Evolutionary conservation across 2,888 invertebrate species (phyloP).

Genomic region (Odontothrips loti): DNA sequence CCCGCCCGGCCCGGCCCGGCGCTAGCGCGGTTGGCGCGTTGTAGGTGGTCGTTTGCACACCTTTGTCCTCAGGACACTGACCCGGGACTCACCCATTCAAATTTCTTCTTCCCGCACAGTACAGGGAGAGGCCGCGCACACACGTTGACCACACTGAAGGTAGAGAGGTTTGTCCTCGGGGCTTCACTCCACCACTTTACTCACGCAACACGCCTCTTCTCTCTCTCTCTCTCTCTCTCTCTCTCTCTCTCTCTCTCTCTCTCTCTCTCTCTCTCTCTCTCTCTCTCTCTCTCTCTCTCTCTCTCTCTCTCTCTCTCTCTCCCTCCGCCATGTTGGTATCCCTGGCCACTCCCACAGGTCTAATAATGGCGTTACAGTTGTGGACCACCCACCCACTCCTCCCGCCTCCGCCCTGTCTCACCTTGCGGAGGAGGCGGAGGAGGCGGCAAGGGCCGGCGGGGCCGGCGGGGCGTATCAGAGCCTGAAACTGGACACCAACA

Average conservation of each 20-base stretch:
- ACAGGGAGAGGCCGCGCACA: too few relatives aligned
- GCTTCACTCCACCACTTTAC: too few relatives aligned
- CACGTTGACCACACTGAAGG: too few relatives aligned
- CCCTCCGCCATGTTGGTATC: background rate
- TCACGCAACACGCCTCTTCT: too few relatives aligned
- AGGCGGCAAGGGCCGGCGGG: too few relatives aligned
- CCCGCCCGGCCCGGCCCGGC: too few relatives aligned
- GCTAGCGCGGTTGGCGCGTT: background rate
- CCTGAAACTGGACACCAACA: background rate
- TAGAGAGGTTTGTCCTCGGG: too few relatives aligned
- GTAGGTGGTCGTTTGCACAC: background rate
- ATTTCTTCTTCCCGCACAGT: too few relatives aligned
- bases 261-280: too few relatives aligned
- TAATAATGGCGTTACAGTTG: background rate
- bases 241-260: too few relatives aligned
- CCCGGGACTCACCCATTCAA: background rate
- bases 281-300: too few relatives aligned
- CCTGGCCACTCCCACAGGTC: conserved; percentile 1
- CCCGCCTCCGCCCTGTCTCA: background rate
- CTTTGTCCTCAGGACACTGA: background rate
- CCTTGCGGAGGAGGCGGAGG: background rate
- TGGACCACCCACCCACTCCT: background rate
- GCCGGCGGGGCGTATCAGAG: background rate
- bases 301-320: background rate
- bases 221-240: too few relatives aligned